Evolutionary conservation across 2,797 vertebrate species (phyloP), one percentile per base, ranked within the genome.

Genomic region (Helicolenus hilgendorfi): DNA sequence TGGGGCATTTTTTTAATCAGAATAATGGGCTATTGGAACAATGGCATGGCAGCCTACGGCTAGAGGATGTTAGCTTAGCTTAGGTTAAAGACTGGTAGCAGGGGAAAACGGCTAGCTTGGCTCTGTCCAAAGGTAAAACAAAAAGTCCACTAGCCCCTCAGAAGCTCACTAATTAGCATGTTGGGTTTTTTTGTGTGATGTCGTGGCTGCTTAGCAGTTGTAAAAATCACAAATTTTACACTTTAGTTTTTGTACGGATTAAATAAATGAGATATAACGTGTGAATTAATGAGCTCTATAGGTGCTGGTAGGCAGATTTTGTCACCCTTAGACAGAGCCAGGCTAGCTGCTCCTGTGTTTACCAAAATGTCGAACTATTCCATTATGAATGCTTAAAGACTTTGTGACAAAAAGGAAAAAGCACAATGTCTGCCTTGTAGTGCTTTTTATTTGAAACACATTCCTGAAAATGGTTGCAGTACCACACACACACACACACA

Each of bases 201-300:
- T 56, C 8, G 2, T 56, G 11, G 14, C 41, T 18, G 41, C 41
- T 15, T 45, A 49, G 18, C 1, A 20, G 45, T 1, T 49, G 18
- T 20, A n/a, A 20, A 11, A 33, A 33, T 4, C 27, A 31, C 0
- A 22, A 24, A 22, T 56, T 56, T 49, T 45, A 45, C 15, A 45
- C 1, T 45, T 45, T 45, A 1, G 0, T 45, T 45, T 45, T 45
- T 45, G 0, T 45, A 1, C 0, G 0, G 41, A 45, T 45, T 41
- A 45, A 33, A 45, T 45, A 49, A 49, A 49, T 7, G 8, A 49
- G 7, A 49, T 49, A 49, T 49, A 20, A 20, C 7, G 0, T 20
- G 18, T 49, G 20, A 49, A 20, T 0, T 1, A 20, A 49, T 49
- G 0, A 49, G 45, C 45, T 49, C 45, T 20, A 2, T 3, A 20